Evolutionary conservation across 1,140 invertebrate genomes (phyloP).

Genomic region (Drosophila subobscura): DNA sequence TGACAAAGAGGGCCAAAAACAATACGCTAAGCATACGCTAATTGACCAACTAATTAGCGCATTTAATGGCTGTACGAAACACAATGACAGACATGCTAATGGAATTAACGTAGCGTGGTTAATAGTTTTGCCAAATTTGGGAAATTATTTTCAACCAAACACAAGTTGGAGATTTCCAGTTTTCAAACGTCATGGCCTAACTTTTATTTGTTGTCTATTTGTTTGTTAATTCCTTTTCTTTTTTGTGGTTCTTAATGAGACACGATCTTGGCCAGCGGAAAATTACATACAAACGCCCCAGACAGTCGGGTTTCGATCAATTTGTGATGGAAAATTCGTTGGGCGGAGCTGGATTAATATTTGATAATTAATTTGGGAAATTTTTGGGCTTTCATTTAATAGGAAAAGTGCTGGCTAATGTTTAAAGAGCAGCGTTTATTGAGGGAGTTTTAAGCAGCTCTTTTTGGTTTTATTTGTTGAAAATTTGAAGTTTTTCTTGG

Average conservation of each 20-base stretch:
- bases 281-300: conserved; percentile 32
- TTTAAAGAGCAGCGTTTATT: no score
- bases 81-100: conserved; percentile 63
- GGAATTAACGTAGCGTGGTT: conserved; percentile 79
- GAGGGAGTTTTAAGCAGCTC: no score
- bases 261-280: conserved; percentile 50
- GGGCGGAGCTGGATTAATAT: neutral
- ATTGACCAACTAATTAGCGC: conserved; percentile 75
- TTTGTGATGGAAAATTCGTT: conserved; percentile 29
- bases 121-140: conserved; percentile 79
- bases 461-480: no score
- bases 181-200: conserved; percentile 29
- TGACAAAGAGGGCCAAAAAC: conserved; percentile 41
- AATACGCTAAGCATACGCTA: conserved; percentile 74
- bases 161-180: conserved; percentile 16
- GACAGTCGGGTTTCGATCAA: conserved; percentile 1
- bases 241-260: conserved; percentile 43
- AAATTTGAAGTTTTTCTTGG: no score
- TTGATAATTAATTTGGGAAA: conserved; percentile 23
- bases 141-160: conserved; percentile 66
- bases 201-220: conserved; percentile 51
- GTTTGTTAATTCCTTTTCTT: conserved; percentile 58
- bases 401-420: neutral
- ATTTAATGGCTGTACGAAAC: conserved; percentile 61
- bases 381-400: conserved; percentile 1